A percentile compares a stretch with the other conserved stretches of the same genome.
Conservation (phyloP, 2,888 invertebrate species). For the Chalcosyrphus nemorum region DNA sequence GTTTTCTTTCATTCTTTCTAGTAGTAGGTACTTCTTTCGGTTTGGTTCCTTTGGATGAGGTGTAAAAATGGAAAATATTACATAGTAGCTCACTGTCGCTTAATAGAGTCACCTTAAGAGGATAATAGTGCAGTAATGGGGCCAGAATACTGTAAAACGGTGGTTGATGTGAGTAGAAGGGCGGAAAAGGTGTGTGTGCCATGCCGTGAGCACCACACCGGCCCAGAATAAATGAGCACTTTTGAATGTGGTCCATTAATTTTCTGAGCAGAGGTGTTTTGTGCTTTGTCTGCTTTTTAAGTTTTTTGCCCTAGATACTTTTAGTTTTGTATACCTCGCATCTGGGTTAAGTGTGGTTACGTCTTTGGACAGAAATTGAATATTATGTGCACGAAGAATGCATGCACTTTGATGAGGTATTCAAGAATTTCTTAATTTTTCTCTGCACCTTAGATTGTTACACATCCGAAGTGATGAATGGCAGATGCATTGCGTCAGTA, state of each 20-base stretch:
- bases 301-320: slow-evolving; percentile 10
- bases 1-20: no score
- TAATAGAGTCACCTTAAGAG: slow-evolving; percentile 63
- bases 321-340: slow-evolving; percentile 14
- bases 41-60: slow-evolving; percentile 10
- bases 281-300: slow-evolving; percentile 1
- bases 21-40: background rate
- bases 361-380: slow-evolving; percentile 9
- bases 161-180: background rate
- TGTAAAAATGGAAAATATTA: slow-evolving; percentile 37
- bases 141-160: slow-evolving; percentile 4
- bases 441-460: background rate
- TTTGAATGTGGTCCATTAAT: slow-evolving; percentile 67
- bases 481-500: no score
- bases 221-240: slow-evolving; percentile 58
- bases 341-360: slow-evolving; percentile 39
- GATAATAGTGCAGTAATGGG: slow-evolving; percentile 65
- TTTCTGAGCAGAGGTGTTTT: slow-evolving; percentile 46
- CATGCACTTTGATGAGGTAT: slow-evolving; percentile 7
- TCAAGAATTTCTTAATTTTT: slow-evolving; percentile 14
- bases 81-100: slow-evolving; percentile 41
- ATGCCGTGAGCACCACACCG: slow-evolving; percentile 14
- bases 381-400: slow-evolving; percentile 11
- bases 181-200: background rate
- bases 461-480: no score